These are phyloP conservation scores for Xerus rutilus DNA, from an alignment of 2,797 vertebrate species.

Conservation along the genomic window DNA sequence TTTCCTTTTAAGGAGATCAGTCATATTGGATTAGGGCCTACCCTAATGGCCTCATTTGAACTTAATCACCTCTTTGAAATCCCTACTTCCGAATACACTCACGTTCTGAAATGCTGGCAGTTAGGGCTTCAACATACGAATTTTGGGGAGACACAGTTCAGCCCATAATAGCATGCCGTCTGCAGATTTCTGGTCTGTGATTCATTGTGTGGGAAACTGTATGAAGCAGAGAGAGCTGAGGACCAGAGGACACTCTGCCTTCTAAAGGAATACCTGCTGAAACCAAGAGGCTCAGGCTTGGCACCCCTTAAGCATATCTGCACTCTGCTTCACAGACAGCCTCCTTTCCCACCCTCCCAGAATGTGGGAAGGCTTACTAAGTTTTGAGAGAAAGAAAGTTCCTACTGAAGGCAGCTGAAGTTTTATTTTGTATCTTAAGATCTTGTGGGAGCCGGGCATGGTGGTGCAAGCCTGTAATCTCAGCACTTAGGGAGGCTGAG, in stretches of 20 bases:
- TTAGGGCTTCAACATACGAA: neutral
- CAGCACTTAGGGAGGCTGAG: too few relatives aligned
- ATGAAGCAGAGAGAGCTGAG: slow-evolving; percentile 41
- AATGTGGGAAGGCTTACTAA: neutral
- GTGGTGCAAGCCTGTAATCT: too few relatives aligned
- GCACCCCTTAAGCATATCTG: neutral
- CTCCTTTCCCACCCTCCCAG: neutral
- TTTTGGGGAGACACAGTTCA: neutral
- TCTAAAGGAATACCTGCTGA: neutral
- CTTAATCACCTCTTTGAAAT: neutral
- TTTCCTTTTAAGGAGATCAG: neutral
- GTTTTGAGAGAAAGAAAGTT: neutral
- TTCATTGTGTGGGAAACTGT: neutral
- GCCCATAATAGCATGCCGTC: neutral
- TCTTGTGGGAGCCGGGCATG: neutral
- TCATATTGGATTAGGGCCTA: neutral
- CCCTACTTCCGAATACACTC: neutral
- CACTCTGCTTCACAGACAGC: neutral
- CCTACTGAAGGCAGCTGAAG: neutral
- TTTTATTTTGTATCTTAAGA: neutral
- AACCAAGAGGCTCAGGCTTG: neutral
- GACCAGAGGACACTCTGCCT: neutral
- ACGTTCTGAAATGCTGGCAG: neutral
- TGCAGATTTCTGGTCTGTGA: slow-evolving; percentile 4
- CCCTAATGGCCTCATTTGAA: neutral